Conservation (phyloP, 2,797 vertebrate species). For the Sparidentex hasta region DNA sequence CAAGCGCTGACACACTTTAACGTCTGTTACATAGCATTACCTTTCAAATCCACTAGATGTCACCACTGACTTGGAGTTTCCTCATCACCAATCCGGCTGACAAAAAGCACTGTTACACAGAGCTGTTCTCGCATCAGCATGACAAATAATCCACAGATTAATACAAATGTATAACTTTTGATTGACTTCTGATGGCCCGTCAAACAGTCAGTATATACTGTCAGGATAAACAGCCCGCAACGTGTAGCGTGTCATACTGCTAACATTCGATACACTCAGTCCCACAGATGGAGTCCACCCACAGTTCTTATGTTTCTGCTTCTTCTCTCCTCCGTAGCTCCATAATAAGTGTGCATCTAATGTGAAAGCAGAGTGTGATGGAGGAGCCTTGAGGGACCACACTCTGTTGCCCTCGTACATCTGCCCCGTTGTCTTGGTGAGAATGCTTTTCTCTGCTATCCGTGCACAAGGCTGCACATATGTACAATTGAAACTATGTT, state of each 20-base stretch:
- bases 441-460: slow-evolving; percentile 49
- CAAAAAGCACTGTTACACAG: background rate
- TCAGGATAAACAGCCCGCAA: slow-evolving; percentile 3
- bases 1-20: background rate
- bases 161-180: background rate
- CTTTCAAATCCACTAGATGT: slow-evolving; percentile 67
- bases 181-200: background rate
- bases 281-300: slow-evolving; percentile 63
- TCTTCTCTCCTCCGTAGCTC: slow-evolving; percentile 83
- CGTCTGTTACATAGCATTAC: background rate
- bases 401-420: slow-evolving; percentile 93
- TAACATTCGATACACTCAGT: slow-evolving; percentile 7
- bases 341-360: slow-evolving; percentile 95
- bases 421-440: slow-evolving; percentile 92
- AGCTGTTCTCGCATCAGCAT: background rate
- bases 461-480: background rate
- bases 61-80: slow-evolving; percentile 30
- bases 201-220: background rate
- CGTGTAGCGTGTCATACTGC: background rate
- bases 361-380: slow-evolving; percentile 91
- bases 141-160: background rate
- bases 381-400: slow-evolving; percentile 92
- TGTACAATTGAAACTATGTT: background rate
- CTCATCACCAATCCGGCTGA: background rate
- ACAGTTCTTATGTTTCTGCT: slow-evolving; percentile 57